Evolutionary conservation across 2,113 vertebrate genomes (phyloP), one percentile per base, ranked within the genome.

Genomic region (Morone chrysops): DNA sequence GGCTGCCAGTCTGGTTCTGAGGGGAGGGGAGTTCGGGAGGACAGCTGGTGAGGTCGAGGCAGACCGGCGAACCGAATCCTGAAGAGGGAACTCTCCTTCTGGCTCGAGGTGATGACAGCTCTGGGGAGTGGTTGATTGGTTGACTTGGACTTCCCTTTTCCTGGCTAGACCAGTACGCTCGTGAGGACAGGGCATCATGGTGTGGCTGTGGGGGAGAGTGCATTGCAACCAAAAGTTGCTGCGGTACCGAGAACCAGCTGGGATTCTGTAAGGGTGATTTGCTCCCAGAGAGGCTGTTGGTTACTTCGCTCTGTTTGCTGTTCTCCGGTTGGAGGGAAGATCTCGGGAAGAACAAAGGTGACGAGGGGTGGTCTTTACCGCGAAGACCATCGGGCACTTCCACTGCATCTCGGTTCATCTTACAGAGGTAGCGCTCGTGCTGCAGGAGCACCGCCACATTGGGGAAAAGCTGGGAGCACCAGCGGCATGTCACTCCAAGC

Each of bases 341-440:
- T 76, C 83, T 86, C 41, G 90, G 73, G 70, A 91, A 89, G 73
- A 92, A 87, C 65, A 86, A 78, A 25, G 89, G 80, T 0, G 91
- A 75, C 0, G 88, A 92, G 50, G 69, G 48, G 25, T 53, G 89
- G 0, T 88, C 84, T 84, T 89, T 91, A 70, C 50, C 41, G 20
- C 9, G 70, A 63, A 90, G 85, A n/a, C 76, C 61, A 12, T 93
- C 90, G 2, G 79, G 66, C 22, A 70, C 31, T 18, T 94, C 92
- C 31, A 77, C 25, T 1, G 77, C 79, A 41, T 93, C 92, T 12
- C 81, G 77, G 86, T 89, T 94, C 81, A 89, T 85, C 83, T 88
- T 92, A 54, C 95, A 96, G 66, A 93, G 90, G 87, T 95, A 95
- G 61, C 84, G 90, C 79, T 96, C 92, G 1, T 96, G 95, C 78